Conservation (phyloP, 1,140 invertebrate genomes). For the Plutomurus gul region DNA sequence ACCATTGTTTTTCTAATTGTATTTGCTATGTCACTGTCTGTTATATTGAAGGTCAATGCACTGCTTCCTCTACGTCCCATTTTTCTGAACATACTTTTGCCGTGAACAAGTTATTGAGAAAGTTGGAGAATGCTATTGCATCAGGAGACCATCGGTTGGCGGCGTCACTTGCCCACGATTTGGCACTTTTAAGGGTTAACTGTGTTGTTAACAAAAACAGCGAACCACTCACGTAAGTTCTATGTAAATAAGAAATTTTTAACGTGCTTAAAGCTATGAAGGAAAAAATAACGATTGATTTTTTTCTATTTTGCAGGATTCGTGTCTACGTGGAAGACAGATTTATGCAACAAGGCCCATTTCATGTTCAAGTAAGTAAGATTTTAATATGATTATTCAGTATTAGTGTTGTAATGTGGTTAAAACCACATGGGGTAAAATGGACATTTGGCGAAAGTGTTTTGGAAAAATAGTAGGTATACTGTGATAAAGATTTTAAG, state of each 20-base stretch:
- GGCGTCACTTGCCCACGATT: slow-evolving; percentile 69
- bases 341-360: slow-evolving; percentile 71
- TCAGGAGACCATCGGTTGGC: slow-evolving; percentile 70
- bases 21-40: background rate
- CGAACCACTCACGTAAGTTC: slow-evolving; percentile 9
- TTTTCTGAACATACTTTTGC: slow-evolving; percentile 60
- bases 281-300: too few species aligned
- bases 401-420: too few species aligned
- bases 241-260: slow-evolving; percentile 36
- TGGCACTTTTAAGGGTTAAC: slow-evolving; percentile 70
- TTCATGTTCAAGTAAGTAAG: slow-evolving; percentile 63
- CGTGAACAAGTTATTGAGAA: slow-evolving; percentile 67
- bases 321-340: slow-evolving; percentile 79
- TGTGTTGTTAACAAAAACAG: slow-evolving; percentile 58
- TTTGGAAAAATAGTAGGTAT: too few species aligned
- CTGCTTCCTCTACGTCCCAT: background rate
- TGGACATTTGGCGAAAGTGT: too few species aligned
- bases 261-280: background rate
- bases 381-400: too few species aligned
- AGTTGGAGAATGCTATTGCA: slow-evolving; percentile 70
- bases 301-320: slow-evolving; percentile 62
- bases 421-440: too few species aligned
- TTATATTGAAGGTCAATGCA: slow-evolving; percentile 4
- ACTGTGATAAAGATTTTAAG: too few species aligned
- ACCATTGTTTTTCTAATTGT: background rate